These are phyloP conservation scores for Caenorhabditis sp. DNA, from an alignment of 2,888 invertebrate species.

Conservation along the genomic window DNA sequence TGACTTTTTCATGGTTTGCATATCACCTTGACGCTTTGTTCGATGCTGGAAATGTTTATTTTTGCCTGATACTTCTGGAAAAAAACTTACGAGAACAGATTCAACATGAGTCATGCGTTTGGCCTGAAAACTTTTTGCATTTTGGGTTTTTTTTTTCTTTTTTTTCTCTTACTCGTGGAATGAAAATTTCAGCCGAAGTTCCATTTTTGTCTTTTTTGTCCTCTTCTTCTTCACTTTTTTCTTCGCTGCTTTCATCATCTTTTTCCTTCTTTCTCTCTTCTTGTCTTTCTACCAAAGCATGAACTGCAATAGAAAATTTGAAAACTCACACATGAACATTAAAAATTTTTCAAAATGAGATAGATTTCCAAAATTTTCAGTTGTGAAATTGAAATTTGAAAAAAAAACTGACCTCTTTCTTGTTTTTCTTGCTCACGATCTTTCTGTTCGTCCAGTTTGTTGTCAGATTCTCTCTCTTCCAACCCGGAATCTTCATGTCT, in stretches of 20 bases:
- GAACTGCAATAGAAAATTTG: too few species aligned
- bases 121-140: not conserved
- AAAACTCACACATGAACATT: too few species aligned
- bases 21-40: not conserved
- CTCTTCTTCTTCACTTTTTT: conserved; percentile 21
- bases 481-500: conserved; percentile 4
- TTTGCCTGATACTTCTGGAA: not conserved
- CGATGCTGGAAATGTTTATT: not conserved
- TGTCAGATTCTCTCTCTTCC: not conserved
- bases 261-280: conserved; percentile 3
- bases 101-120: conserved; percentile 17
- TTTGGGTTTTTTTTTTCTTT: not conserved
- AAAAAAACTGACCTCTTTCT: not conserved
- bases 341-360: not conserved
- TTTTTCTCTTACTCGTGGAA: conserved; percentile 5
- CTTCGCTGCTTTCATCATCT: conserved; percentile 9
- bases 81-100: conserved; percentile 6
- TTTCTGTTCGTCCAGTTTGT: not conserved
- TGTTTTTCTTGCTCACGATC: not conserved
- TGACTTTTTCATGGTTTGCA: conserved; percentile 1
- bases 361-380: not conserved
- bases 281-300: conserved; percentile 4
- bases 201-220: conserved; percentile 12
- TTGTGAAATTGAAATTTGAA: not conserved
- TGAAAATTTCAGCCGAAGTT: not conserved